Percentiles rank a stretch among this genome's conserved stretches.
These are phyloP conservation scores for Agrypnia vestita DNA, from an alignment of 1,140 invertebrate species.

Conservation along the genomic window DNA sequence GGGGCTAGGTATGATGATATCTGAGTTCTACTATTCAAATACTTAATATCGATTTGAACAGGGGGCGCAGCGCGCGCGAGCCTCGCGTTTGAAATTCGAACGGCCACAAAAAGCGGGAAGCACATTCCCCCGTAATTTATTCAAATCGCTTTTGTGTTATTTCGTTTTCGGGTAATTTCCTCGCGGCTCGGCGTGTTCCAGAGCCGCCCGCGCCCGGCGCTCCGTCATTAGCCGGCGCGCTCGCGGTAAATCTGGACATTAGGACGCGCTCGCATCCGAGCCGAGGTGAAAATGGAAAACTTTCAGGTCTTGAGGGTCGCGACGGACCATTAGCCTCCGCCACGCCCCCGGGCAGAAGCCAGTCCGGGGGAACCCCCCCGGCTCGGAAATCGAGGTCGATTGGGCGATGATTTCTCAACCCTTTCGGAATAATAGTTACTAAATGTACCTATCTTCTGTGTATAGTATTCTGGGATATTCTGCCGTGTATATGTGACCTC, in stretches of 20 bases:
- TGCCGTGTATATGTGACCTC: no score
- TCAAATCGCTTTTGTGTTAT: slow-evolving; percentile 49
- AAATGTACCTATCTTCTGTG: no score
- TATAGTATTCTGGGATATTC: no score
- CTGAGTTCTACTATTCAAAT: no score
- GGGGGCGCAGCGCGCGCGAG: background rate
- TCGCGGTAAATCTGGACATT: slow-evolving; percentile 7
- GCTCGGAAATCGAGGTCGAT: no score
- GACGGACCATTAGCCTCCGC: no score
- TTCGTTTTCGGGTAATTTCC: slow-evolving; percentile 40
- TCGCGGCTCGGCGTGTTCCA: background rate
- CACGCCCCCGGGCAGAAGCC: no score
- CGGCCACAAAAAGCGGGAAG: slow-evolving; percentile 9
- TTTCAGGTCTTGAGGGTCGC: background rate
- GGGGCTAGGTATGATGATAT: no score
- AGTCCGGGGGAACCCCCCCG: no score
- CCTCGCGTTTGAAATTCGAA: slow-evolving; percentile 32
- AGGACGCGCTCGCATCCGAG: background rate
- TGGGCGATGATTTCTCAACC: no score
- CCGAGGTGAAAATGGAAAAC: background rate
- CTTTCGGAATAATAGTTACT: no score
- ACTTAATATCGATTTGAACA: background rate
- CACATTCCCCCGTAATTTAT: slow-evolving; percentile 45
- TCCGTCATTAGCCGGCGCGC: slow-evolving; percentile 6
- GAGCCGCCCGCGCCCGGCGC: background rate